A percentile compares a stretch with the other conserved stretches of the same genome.
Conservation (phyloP, 2,888 invertebrate genomes). For the Matsumyia berberina region DNA sequence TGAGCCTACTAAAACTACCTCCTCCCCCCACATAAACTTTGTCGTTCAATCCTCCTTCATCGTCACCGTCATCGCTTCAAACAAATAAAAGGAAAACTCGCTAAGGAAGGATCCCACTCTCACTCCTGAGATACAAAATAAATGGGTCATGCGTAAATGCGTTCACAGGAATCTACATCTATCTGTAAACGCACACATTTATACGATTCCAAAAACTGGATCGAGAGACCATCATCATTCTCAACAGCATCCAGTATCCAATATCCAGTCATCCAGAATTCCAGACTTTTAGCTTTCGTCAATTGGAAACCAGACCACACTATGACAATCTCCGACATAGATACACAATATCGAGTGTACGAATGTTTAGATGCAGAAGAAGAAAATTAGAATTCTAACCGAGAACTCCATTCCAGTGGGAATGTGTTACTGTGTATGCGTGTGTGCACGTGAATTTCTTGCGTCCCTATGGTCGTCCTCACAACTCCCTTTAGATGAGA, state of each 20-base stretch:
- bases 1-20: constrained; percentile 37
- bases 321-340: background rate
- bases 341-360: constrained; percentile 14
- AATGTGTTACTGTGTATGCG: constrained; percentile 5
- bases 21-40: constrained; percentile 17
- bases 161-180: constrained; percentile 69
- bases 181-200: constrained; percentile 68
- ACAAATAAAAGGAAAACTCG: constrained; percentile 28
- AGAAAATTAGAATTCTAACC: constrained; percentile 27
- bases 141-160: constrained; percentile 75
- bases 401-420: constrained; percentile 34
- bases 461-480: constrained; percentile 10
- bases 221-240: constrained; percentile 38
- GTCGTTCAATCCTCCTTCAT: constrained; percentile 40
- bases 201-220: constrained; percentile 57
- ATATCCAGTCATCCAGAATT: constrained; percentile 66
- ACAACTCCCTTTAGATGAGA: constrained; percentile 26
- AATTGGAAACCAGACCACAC: constrained; percentile 58
- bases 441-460: constrained; percentile 48
- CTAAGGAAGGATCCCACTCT: constrained; percentile 48
- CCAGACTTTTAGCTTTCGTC: constrained; percentile 70
- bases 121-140: constrained; percentile 59
- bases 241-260: constrained; percentile 51
- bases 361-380: constrained; percentile 30
- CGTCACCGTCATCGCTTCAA: constrained; percentile 50